A percentile compares a stretch with the other conserved stretches of the same genome.
phyloP scores from a whole-genome alignment of 2,797 vertebrate genomes.

The Neostethus bicornis region DNA sequence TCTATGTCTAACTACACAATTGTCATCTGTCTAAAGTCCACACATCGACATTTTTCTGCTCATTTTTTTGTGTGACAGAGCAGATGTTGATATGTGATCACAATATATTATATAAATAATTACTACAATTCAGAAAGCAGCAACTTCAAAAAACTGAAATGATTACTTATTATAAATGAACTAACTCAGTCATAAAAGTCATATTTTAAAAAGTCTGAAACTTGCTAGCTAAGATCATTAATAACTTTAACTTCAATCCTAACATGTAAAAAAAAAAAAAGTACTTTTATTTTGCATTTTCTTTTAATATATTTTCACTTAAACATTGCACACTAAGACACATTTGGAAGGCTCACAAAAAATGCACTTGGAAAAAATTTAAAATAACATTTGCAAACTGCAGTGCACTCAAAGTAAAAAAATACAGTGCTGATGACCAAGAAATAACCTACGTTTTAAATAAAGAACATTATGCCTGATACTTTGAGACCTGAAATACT shows the following conservation, averaged over 20 bases:
- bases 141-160: constrained; percentile 1
- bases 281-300: background rate
- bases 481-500: constrained; percentile 30
- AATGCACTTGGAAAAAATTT: constrained; percentile 42
- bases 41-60: background rate
- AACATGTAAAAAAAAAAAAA: too few relatives aligned
- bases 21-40: constrained; percentile 18
- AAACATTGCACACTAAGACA: constrained; percentile 67
- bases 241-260: too few relatives aligned
- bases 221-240: too few relatives aligned
- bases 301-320: constrained; percentile 10
- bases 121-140: constrained; percentile 19
- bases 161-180: background rate
- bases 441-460: constrained; percentile 6
- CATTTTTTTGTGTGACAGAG: background rate
- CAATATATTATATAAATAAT: constrained; percentile 1
- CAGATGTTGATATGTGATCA: constrained; percentile 1
- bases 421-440: constrained; percentile 45
- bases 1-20: constrained; percentile 15
- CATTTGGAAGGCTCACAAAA: constrained; percentile 62
- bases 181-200: constrained; percentile 20
- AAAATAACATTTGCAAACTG: constrained; percentile 40
- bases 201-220: constrained; percentile 11
- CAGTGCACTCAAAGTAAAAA: constrained; percentile 37
- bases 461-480: constrained; percentile 16